A percentile compares a stretch with the other conserved stretches of the same genome.
Conservation (phyloP, 2,888 invertebrate species). For the Clistopyga incitator region DNA sequence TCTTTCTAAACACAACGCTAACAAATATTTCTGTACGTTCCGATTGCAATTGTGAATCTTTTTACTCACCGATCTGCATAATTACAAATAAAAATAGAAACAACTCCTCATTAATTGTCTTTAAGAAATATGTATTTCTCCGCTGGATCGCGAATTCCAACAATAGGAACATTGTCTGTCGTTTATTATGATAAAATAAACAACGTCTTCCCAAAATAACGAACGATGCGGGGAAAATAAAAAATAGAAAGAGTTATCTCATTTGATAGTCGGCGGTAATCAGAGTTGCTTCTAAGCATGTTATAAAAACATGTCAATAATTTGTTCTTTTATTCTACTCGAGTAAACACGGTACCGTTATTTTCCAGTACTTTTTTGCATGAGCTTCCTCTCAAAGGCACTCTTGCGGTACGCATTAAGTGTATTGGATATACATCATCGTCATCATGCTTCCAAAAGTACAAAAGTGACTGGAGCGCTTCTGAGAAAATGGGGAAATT, state of each 20-base stretch:
- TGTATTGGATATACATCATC: neutral
- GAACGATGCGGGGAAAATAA: neutral
- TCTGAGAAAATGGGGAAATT: neutral
- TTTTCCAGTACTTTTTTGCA: neutral
- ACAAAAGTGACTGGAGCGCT: too few species aligned
- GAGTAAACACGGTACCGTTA: slow-evolving; percentile 21
- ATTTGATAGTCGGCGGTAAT: slow-evolving; percentile 11
- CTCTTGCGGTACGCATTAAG: slow-evolving; percentile 24
- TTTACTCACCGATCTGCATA: slow-evolving; percentile 29
- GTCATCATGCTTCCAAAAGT: too few species aligned
- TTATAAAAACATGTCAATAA: slow-evolving; percentile 14
- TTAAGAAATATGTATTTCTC: slow-evolving; percentile 76
- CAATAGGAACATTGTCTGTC: slow-evolving; percentile 8
- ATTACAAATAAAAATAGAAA: slow-evolving; percentile 73
- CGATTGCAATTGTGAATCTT: slow-evolving; percentile 42
- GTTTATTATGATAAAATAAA: neutral
- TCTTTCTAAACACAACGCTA: slow-evolving; percentile 79
- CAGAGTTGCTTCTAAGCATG: slow-evolving; percentile 3
- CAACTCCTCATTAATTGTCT: slow-evolving; percentile 76
- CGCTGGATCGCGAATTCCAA: slow-evolving; percentile 14
- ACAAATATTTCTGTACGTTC: slow-evolving; percentile 65
- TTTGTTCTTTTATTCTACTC: slow-evolving; percentile 11
- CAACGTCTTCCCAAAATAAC: neutral
- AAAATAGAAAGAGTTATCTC: slow-evolving; percentile 5
- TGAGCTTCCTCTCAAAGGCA: slow-evolving; percentile 40